phyloP scores from a whole-genome alignment of 2,888 invertebrate species.

The Dolichopus griseipennis region DNA sequence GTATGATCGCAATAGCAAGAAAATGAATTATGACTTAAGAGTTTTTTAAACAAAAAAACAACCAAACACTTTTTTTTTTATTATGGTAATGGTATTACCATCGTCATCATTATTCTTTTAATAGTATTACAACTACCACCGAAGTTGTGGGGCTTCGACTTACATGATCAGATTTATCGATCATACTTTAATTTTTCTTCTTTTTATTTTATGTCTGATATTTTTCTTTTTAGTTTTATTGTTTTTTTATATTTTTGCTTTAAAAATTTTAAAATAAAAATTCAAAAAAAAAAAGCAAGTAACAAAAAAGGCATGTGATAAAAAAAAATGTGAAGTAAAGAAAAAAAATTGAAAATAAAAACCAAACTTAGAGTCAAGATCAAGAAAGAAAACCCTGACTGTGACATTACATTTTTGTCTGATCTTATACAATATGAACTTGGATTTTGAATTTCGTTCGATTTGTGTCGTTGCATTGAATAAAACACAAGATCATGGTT shows the following conservation, averaged over 20 bases:
- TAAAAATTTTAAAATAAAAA: not conserved
- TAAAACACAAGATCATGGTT: not conserved
- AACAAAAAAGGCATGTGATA: not conserved
- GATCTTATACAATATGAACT: slow-evolving; percentile 1
- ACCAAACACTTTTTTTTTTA: too few species aligned
- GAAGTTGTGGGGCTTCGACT: slow-evolving; percentile 1
- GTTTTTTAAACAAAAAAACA: too few species aligned
- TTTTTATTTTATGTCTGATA: not conserved
- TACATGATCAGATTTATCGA: slow-evolving; percentile 6
- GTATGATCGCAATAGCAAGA: too few species aligned
- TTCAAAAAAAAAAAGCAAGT: not conserved
- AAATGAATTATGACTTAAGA: too few species aligned
- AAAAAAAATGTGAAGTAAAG: not conserved
- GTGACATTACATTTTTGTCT: not conserved
- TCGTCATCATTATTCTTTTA: not conserved
- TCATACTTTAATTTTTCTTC: not conserved
- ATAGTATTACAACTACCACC: not conserved
- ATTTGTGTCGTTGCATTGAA: not conserved
- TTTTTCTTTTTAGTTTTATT: not conserved
- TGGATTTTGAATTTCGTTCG: not conserved
- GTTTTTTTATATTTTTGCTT: not conserved
- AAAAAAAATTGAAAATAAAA: not conserved
- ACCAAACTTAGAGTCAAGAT: not conserved
- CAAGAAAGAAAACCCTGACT: slow-evolving; percentile 3
- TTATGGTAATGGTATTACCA: too few species aligned